Evolutionary conservation across 1,140 invertebrate species (phyloP).

Genomic region (Aethina tumida): DNA sequence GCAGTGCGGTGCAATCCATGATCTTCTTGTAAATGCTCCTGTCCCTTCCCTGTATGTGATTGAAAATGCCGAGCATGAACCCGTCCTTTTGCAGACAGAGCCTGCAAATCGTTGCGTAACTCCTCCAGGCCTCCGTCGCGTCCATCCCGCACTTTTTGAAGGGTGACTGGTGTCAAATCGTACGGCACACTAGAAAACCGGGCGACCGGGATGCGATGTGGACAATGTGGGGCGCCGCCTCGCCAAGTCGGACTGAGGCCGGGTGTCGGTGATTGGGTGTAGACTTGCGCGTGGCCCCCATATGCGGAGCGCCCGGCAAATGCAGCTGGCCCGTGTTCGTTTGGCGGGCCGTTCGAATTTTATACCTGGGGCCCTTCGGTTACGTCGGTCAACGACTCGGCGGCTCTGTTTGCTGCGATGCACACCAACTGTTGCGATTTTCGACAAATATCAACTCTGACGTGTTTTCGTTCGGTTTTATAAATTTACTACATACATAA

Average conservation of each 20-base stretch:
- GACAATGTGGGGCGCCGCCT: slow-evolving; percentile 7
- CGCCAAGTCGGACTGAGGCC: slow-evolving; percentile 15
- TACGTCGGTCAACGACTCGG: too few species aligned
- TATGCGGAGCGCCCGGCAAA: slow-evolving; percentile 13
- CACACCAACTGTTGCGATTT: too few species aligned
- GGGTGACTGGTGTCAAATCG: not conserved
- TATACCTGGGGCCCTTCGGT: slow-evolving; percentile 2
- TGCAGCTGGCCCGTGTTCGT: slow-evolving; percentile 8
- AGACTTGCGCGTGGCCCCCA: slow-evolving; percentile 18
- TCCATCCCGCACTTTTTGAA: slow-evolving; percentile 15
- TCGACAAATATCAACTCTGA: too few species aligned
- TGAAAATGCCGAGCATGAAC: slow-evolving; percentile 45
- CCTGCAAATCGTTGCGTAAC: slow-evolving; percentile 42
- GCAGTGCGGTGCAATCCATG: slow-evolving; percentile 33
- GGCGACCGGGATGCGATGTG: slow-evolving; percentile 8
- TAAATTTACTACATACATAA: too few species aligned
- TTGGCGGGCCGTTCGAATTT: slow-evolving; percentile 14
- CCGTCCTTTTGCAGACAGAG: slow-evolving; percentile 46
- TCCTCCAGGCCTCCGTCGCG: slow-evolving; percentile 26
- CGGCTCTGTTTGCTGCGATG: too few species aligned
- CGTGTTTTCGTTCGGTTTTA: too few species aligned
- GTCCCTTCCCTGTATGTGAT: slow-evolving; percentile 34
- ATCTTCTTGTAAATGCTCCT: slow-evolving; percentile 36
- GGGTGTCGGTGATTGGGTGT: too few species aligned
- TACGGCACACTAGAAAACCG: not conserved